Conservation (phyloP, 2,113 vertebrate genomes). For the Myrmecophaga tridactyla region DNA sequence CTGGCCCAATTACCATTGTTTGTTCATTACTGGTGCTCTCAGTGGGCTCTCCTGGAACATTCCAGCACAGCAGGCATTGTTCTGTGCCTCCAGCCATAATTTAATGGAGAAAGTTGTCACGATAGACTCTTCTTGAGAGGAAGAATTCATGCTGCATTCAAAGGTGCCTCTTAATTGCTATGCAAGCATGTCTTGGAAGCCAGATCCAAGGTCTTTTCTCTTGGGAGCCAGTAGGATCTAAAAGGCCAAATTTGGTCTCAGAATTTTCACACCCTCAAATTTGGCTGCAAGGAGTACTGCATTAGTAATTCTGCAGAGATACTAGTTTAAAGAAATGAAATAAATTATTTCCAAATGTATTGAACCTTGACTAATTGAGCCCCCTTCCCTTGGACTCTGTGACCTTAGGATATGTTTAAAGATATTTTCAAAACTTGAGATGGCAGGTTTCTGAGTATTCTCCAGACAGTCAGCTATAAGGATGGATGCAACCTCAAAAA, state of each 20-base stretch:
- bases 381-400: neutral
- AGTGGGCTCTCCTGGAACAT: conserved; percentile 42
- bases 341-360: neutral
- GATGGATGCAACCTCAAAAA: neutral
- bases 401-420: neutral
- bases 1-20: neutral
- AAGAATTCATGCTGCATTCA: neutral
- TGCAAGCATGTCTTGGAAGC: neutral
- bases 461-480: neutral
- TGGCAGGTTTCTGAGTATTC: neutral
- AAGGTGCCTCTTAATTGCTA: neutral
- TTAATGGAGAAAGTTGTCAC: conserved; percentile 50
- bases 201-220: neutral
- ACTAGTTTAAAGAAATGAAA: neutral
- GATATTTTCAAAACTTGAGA: neutral
- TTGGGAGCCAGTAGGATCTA: neutral
- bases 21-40: conserved; percentile 44
- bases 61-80: conserved; percentile 9
- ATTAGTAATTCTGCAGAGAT: neutral
- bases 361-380: neutral
- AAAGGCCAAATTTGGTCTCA: neutral
- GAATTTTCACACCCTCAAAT: neutral
- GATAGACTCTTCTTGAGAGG: neutral
- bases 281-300: neutral
- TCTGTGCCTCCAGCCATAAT: conserved; percentile 41